Base-by-base conservation (phyloP, 2,888 invertebrate species). In the Rosalia funebris region DNA sequence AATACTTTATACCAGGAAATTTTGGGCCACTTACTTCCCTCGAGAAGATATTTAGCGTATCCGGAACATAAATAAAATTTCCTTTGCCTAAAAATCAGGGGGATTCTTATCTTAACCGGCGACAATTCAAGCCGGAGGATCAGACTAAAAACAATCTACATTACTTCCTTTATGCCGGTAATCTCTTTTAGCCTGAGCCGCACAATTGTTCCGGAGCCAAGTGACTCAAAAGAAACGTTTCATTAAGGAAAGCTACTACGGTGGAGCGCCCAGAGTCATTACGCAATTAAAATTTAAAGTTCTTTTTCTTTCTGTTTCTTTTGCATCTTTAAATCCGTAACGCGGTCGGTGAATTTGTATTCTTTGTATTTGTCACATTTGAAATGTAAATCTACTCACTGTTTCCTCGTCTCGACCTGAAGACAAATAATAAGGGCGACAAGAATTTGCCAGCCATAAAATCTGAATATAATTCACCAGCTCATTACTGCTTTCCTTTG, bases 301-400 rank as follows among this genome's bases (percentile, higher is more conserved):
- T 36, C 20, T 11, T 45, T 45, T 36, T 48, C 19, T 46, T 19
- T 19, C 12, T 16, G 10, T 16, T 9, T 12, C 19, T 12, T 15
- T 34, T 36, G 36, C 48, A 11, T 19, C 36, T 17, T 37, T 48
- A 48, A 48, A 37, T 32, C 36, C 34, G 20, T 48, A 58, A 58
- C 44, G 47, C 47, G 16, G 44, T 19, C 47, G 11, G 55, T 11
- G 41, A 56, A 60, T 66, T 60, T 62, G 62, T 58, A 64, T 64
- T 63, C 63, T 36, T 39, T 50, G 55, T 58, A 60, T 64, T 64
- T 62, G 63, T 59, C 57, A 50, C 57, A 66, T 66, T 62, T 66
- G 58, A 62, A 66, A 66, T 66, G 64, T 62, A 66, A 66, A 64
- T 66, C 47, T 52, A 57, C 55, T 63, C 53, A 41, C 50, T 53